These are phyloP conservation scores for Aphrophora alni DNA, from an alignment of 2,888 invertebrate genomes.

Conservation along the genomic window DNA sequence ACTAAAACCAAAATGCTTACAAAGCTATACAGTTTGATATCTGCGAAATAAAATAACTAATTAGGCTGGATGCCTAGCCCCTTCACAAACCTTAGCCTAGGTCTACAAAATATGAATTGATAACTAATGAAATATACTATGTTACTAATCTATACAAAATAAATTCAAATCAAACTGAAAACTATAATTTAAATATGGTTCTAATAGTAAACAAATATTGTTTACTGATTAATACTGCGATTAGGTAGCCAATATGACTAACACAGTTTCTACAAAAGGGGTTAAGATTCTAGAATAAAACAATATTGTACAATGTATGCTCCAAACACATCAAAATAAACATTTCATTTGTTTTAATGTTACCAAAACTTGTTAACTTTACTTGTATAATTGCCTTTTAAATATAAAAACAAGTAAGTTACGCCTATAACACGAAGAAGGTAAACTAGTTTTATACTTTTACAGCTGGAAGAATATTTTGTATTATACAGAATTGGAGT, in stretches of 20 bases:
- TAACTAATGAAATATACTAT: too few relatives aligned
- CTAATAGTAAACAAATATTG: not conserved
- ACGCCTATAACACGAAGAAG: not conserved
- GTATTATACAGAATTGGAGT: not conserved
- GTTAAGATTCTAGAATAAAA: not conserved
- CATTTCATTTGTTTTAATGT: not conserved
- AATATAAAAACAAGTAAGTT: not conserved
- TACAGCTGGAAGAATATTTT: not conserved
- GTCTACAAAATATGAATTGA: too few relatives aligned
- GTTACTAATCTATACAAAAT: too few relatives aligned
- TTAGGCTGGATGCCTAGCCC: too few relatives aligned
- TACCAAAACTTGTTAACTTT: not conserved
- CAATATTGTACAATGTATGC: not conserved
- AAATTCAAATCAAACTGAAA: too few relatives aligned
- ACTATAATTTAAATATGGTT: too few relatives aligned
- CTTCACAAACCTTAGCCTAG: too few relatives aligned
- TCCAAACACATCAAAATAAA: not conserved
- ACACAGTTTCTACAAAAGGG: not conserved
- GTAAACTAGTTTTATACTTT: not conserved
- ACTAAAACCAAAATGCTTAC: too few relatives aligned
- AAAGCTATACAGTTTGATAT: too few relatives aligned
- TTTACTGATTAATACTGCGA: not conserved
- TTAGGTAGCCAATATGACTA: not conserved
- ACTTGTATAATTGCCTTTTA: not conserved
- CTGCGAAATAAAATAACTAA: too few relatives aligned